Evolutionary conservation across 2,797 vertebrate species (phyloP), one percentile per base, ranked within the genome.

Genomic region (Rachycentron canadum): DNA sequence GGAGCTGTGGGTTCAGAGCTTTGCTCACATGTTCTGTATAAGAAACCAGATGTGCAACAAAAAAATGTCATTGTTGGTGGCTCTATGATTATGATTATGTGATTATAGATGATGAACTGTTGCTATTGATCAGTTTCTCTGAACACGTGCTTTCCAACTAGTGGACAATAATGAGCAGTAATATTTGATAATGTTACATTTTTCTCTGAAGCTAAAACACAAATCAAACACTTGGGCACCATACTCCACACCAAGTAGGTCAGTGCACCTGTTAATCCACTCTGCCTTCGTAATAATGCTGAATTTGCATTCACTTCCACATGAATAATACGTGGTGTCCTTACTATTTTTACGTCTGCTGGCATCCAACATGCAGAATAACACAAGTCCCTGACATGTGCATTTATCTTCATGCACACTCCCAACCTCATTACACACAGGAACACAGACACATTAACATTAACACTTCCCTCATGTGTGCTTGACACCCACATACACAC

Each of bases 231-330:
- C n/a, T 26, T 21, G 52, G 64, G 36, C 56, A 61, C 23, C 32
- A 53, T 23, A 32, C 32, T 40, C 28, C 34, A 71, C 21, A 41
- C 59, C 63, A 67, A 34, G 49, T 30, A 43, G 74, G 60, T 71
- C 41, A 61, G 53, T 58, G 73, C 82, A 86, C 75, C 82, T 85
- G 78, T 82, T 85, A 73, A 67, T 72, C 47, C 36, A 65, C 78
- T 67, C 34, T 52, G 49, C 30, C 47, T 25, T 66, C 47, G 50
- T 62, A 30, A 73, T 72, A 62, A 73, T 68, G 85, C 85, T 82
- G 82, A 80, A 66, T 76, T 36, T 53, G 62, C 55, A 26, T 53
- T 82, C 71, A n/a, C 64, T 34, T 45, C 56, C 63, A 16, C 66
- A 70, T 86, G 52, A 78, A 77, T 85, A 47, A 77, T 57, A 53